A percentile compares a stretch with the other conserved stretches of the same genome.
phyloP scores from a whole-genome alignment of 2,888 invertebrate species.

The Dicyrtoma fusca region DNA sequence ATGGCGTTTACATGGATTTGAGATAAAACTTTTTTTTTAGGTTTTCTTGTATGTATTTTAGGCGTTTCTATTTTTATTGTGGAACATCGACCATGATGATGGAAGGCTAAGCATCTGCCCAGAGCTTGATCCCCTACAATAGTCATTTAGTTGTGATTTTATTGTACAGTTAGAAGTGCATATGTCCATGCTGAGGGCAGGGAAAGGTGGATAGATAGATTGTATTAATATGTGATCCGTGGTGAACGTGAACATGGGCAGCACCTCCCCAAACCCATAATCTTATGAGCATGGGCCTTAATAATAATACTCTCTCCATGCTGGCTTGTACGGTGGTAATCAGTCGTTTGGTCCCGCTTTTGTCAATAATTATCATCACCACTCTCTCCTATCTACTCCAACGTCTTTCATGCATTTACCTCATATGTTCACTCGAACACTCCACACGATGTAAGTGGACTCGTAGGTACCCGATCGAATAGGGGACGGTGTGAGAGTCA shows the following conservation, averaged over 20 bases:
- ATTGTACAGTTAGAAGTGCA: too few species aligned
- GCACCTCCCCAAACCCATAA: too few species aligned
- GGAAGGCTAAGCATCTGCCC: constrained; percentile 11
- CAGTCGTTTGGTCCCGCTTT: constrained; percentile 29
- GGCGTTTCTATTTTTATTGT: constrained; percentile 21
- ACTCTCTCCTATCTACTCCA: constrained; percentile 29
- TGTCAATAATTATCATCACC: constrained; percentile 29
- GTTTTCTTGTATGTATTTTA: constrained; percentile 19
- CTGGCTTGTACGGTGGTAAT: neutral
- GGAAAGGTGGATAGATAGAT: neutral
- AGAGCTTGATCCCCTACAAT: neutral
- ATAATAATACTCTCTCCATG: too few species aligned
- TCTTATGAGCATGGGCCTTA: too few species aligned
- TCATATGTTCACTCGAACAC: neutral
- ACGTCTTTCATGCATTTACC: neutral
- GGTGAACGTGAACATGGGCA: too few species aligned
- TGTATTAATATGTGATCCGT: neutral
- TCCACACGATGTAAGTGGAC: neutral
- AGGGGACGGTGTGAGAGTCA: too few species aligned
- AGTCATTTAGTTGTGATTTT: too few species aligned
- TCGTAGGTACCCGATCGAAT: neutral
- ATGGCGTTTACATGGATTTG: neutral
- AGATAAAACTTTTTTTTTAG: constrained; percentile 8
- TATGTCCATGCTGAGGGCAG: too few species aligned
- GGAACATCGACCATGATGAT: too few species aligned